Base-by-base conservation (phyloP, 2,888 invertebrate genomes). In the Nephrotoma guestfalica region DNA sequence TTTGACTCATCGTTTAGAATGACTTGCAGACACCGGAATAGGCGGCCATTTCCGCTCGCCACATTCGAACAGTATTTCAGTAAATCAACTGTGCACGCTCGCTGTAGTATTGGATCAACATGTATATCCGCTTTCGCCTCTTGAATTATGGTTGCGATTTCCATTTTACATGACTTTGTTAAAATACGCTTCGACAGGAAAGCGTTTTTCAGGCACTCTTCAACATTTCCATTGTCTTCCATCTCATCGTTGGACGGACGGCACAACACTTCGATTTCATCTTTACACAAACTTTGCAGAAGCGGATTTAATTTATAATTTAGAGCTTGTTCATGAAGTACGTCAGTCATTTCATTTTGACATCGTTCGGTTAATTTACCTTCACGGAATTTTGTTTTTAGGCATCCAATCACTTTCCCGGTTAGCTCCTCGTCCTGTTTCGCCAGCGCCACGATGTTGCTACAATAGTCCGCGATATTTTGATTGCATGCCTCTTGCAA, bases 91-190 rank as follows among this genome's bases (percentile, higher is more conserved):
- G 96, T 94, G 90, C 99, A 99, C 0, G 97, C 96, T 88, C 95
- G 93, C 90, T 98, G 96, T 87, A 99, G 92, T 86, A 97, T 91
- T 0, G 98, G 98, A 92, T 99, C 99, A 0, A 97, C 96, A 88
- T 99, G 97, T 88, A 99, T 97, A 91, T 99, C 99, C 0, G 97
- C 96, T 90, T 96, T 95, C 0, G 96, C 95, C 90, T 97, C 96
- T 89, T 97, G 96, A 88, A 99, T 96, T 87, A 98, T 93, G 89
- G 96, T 95, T 0, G 97, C 97, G 30, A 99, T 95, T 92, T 98
- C 97, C 87, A 95, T 92, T 84, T 95, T 94, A 90, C 98, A 98
- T 88, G 94, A 95, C 7, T 94, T 93, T 45, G 95, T 95, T 88
- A 94, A 94, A 86, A 97, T 95, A 90, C 94, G 93, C 88, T 94